Conservation (phyloP, 2,888 invertebrate species). For the Sylvicola cinctus region DNA sequence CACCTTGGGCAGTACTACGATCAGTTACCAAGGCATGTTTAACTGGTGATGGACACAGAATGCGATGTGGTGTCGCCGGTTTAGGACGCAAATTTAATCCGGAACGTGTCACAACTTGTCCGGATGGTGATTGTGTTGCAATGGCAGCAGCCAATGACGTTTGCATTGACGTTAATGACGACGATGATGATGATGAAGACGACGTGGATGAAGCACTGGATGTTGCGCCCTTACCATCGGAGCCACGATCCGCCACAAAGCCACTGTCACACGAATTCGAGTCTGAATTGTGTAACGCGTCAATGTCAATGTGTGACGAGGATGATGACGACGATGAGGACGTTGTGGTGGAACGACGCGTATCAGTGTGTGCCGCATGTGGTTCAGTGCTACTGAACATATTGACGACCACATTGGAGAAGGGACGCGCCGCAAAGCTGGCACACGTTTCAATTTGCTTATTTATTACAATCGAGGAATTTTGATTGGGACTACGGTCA, state of each 20-base stretch:
- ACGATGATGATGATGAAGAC: too few species aligned
- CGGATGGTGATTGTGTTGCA: too few species aligned
- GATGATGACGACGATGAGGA: neutral
- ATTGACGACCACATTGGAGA: conserved; percentile 1
- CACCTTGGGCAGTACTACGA: too few species aligned
- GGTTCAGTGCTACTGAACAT: conserved; percentile 1
- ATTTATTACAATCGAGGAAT: conserved; percentile 23
- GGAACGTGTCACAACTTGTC: too few species aligned
- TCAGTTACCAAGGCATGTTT: too few species aligned
- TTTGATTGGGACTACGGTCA: conserved; percentile 23
- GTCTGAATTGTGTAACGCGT: conserved; percentile 15
- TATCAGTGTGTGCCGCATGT: conserved; percentile 1
- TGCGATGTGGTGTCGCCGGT: conserved; percentile 36
- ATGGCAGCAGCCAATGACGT: too few species aligned
- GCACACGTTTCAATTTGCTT: conserved; percentile 19
- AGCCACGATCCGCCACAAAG: conserved; percentile 16
- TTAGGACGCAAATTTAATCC: conserved; percentile 16
- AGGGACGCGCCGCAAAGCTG: conserved; percentile 14
- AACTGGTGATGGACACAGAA: conserved; percentile 26
- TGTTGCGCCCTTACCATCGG: conserved; percentile 3
- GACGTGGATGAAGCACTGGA: too few species aligned
- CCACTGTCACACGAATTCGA: conserved; percentile 26
- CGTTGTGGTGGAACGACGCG: neutral
- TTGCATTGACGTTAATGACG: too few species aligned
- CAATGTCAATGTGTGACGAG: conserved; percentile 3